Evolutionary conservation across 1,140 invertebrate genomes (phyloP).

Genomic region (Plutomurus gul): DNA sequence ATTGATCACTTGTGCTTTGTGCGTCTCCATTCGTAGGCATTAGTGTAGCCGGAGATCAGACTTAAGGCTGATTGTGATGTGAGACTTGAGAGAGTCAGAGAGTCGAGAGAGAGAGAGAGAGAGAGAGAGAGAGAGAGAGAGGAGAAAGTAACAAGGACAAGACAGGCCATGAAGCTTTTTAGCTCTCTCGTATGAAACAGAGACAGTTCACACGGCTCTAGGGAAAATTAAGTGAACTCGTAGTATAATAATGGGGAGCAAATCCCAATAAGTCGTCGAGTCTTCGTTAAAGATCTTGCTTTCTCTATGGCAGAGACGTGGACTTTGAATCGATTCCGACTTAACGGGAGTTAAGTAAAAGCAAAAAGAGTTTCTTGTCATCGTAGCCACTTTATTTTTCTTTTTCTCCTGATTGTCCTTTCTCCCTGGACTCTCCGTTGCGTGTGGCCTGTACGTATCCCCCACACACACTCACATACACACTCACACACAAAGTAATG

Average conservation of each 20-base stretch:
- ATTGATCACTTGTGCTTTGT: conserved; percentile 9
- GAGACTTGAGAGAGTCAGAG: too few relatives aligned
- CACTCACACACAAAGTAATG: too few relatives aligned
- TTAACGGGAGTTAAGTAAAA: neutral
- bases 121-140: too few relatives aligned
- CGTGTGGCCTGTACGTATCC: too few relatives aligned
- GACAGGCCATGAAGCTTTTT: neutral
- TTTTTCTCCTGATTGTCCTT: neutral
- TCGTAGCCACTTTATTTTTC: neutral
- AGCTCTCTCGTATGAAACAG: neutral
- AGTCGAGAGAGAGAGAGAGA: too few relatives aligned
- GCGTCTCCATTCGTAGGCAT: neutral
- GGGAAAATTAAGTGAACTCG: conserved; percentile 26
- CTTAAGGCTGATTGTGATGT: neutral
- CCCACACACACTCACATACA: too few relatives aligned
- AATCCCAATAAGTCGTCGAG: conserved; percentile 16
- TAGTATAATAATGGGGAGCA: conserved; percentile 27
- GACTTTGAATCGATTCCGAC: conserved; percentile 6
- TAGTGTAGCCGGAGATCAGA: neutral
- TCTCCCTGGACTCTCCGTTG: too few relatives aligned
- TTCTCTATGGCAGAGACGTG: neutral
- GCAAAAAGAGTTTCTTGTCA: neutral
- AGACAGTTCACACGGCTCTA: conserved; percentile 25
- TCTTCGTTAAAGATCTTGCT: conserved; percentile 24
- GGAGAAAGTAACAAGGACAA: neutral